Conservation (phyloP, 2,888 invertebrate genomes). For the Trichogramma dendrolimi region DNA sequence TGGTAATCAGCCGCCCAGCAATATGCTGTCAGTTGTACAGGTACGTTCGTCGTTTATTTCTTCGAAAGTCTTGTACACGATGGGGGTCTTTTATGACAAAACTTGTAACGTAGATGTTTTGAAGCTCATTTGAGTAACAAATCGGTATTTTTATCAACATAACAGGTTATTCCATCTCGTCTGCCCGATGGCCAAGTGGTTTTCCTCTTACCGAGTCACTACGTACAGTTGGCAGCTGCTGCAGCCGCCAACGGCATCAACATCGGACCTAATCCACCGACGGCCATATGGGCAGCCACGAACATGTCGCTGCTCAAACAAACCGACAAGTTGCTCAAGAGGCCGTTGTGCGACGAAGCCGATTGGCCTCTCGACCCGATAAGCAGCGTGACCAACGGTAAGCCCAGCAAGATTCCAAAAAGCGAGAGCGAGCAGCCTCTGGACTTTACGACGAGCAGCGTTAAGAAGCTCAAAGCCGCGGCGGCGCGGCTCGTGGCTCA, state of each 20-base stretch:
- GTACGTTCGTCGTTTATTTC: slow-evolving; percentile 52
- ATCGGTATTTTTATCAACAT: slow-evolving; percentile 37
- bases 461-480: slow-evolving; percentile 43
- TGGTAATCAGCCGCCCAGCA: slow-evolving; percentile 45
- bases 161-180: slow-evolving; percentile 56
- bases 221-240: slow-evolving; percentile 59
- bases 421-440: slow-evolving; percentile 45
- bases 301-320: slow-evolving; percentile 50
- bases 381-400: slow-evolving; percentile 28
- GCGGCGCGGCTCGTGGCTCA: slow-evolving; percentile 29
- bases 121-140: too few relatives aligned
- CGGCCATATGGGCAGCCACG: slow-evolving; percentile 50
- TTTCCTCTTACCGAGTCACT: slow-evolving; percentile 61
- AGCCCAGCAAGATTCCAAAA: slow-evolving; percentile 37
- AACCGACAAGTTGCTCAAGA: slow-evolving; percentile 47
- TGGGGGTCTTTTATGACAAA: too few relatives aligned
- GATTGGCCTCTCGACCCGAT: slow-evolving; percentile 41
- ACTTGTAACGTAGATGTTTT: too few relatives aligned
- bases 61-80: neutral
- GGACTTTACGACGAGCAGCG: slow-evolving; percentile 46
- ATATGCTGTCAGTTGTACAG: slow-evolving; percentile 52
- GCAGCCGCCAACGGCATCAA: slow-evolving; percentile 50
- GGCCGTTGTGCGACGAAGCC: slow-evolving; percentile 42
- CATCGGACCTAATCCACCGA: slow-evolving; percentile 50
- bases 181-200: slow-evolving; percentile 62